phyloP scores from a whole-genome alignment of 2,888 invertebrate species.

The Luperina nickerlii region DNA sequence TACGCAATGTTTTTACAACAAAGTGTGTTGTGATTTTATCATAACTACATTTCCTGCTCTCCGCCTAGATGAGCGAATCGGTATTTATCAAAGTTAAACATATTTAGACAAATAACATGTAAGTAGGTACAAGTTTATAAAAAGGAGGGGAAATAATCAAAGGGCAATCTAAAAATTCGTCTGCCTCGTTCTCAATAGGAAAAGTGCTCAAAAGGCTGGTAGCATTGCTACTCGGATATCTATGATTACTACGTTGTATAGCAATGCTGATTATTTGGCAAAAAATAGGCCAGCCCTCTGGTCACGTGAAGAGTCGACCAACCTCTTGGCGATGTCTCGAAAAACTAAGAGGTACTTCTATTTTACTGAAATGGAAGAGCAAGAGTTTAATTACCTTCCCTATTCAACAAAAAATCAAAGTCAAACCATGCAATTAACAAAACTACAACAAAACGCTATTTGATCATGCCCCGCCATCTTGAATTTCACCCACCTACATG shows the following conservation, averaged over 20 bases:
- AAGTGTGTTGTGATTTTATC: neutral
- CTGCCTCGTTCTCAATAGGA: neutral
- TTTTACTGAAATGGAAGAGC: neutral
- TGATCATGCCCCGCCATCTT: slow-evolving; percentile 45
- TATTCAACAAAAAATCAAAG: neutral
- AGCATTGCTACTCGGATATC: neutral
- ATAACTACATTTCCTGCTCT: neutral
- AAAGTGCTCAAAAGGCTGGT: neutral
- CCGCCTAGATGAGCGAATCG: neutral
- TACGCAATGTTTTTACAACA: neutral
- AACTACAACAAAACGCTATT: slow-evolving; percentile 26
- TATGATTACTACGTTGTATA: neutral
- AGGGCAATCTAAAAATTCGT: neutral
- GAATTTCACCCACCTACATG: slow-evolving; percentile 42
- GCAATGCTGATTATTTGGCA: neutral
- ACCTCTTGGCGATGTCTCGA: too few species aligned
- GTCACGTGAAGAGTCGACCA: neutral
- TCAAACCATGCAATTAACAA: slow-evolving; percentile 4
- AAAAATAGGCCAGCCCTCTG: neutral
- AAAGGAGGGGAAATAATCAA: neutral
- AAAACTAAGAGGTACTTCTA: neutral
- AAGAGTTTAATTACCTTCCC: neutral
- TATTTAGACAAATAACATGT: neutral
- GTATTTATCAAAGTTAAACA: neutral
- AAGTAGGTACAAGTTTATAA: neutral